Conservation (phyloP, 2,113 vertebrate genomes). For the Pituophis catenifer region DNA sequence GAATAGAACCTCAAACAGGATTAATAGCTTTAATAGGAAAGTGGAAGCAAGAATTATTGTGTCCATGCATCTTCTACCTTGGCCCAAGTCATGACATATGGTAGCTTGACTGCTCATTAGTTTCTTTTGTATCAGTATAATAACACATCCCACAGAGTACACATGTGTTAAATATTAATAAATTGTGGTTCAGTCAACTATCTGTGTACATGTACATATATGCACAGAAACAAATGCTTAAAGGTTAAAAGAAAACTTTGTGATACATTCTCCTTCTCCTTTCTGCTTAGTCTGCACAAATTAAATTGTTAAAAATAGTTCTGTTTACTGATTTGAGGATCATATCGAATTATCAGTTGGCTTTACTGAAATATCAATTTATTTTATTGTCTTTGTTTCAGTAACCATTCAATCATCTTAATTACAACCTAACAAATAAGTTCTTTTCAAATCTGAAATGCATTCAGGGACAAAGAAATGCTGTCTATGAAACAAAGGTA, state of each 20-base stretch:
- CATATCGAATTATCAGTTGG: conserved; percentile 36
- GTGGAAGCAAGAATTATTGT: conserved; percentile 55
- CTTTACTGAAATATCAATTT: not conserved
- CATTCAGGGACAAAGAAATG: not conserved
- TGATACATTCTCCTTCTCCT: conserved; percentile 45
- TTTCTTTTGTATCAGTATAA: conserved; percentile 97
- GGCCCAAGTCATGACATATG: conserved; percentile 83
- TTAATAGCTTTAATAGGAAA: conserved; percentile 64
- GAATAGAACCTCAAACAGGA: conserved; percentile 60
- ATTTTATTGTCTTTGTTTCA: conserved; percentile 44
- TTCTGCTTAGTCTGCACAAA: conserved; percentile 50
- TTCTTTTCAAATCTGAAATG: not conserved
- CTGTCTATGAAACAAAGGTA: not conserved
- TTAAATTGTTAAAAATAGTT: conserved; percentile 52
- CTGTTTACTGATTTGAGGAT: conserved; percentile 58
- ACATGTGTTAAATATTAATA: conserved; percentile 99
- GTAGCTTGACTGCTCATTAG: conserved; percentile 95
- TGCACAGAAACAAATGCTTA: conserved; percentile 29
- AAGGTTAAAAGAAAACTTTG: conserved; percentile 71
- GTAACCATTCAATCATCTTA: conserved; percentile 40
- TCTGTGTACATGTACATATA: conserved; percentile 60
- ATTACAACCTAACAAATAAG: not conserved
- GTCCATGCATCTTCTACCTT: conserved; percentile 69
- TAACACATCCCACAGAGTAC: conserved; percentile 94
- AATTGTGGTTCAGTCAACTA: conserved; percentile 78